phyloP scores from a whole-genome alignment of 1,140 invertebrate species.

The Ceratitis capitata region DNA sequence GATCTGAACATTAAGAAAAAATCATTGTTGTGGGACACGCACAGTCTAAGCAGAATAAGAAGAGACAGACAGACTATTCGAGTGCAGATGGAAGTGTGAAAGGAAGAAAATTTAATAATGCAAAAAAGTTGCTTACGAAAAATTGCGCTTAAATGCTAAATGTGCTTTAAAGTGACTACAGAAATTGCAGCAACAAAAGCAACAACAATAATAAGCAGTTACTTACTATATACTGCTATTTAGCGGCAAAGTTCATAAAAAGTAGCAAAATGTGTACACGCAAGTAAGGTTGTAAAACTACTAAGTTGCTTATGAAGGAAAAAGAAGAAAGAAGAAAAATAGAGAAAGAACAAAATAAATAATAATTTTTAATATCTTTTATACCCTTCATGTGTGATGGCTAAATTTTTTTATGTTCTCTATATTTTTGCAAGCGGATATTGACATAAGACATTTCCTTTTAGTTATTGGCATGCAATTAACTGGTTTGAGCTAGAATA shows the following conservation, averaged over 20 bases:
- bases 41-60: too few species aligned
- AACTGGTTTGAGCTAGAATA: too few species aligned
- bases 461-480: too few species aligned
- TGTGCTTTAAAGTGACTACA: neutral
- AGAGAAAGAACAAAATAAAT: neutral
- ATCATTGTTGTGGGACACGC: neutral
- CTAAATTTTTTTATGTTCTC: too few species aligned
- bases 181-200: neutral
- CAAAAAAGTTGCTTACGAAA: neutral
- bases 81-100: neutral
- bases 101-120: too few species aligned
- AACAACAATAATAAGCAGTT: neutral
- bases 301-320: neutral
- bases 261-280: neutral
- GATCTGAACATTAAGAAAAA: neutral
- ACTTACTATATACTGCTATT: neutral
- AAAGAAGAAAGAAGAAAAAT: neutral
- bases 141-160: slow-evolving; percentile 5
- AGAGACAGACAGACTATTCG: too few species aligned
- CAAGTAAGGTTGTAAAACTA: neutral
- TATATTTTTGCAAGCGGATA: too few species aligned
- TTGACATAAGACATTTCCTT: too few species aligned
- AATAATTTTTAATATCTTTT: too few species aligned
- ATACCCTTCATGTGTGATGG: too few species aligned
- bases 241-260: slow-evolving; percentile 1